A percentile compares a stretch with the other conserved stretches of the same genome.
These are phyloP conservation scores for Takifugu ocellatus DNA, from an alignment of 2,797 vertebrate genomes.

Conservation along the genomic window DNA sequence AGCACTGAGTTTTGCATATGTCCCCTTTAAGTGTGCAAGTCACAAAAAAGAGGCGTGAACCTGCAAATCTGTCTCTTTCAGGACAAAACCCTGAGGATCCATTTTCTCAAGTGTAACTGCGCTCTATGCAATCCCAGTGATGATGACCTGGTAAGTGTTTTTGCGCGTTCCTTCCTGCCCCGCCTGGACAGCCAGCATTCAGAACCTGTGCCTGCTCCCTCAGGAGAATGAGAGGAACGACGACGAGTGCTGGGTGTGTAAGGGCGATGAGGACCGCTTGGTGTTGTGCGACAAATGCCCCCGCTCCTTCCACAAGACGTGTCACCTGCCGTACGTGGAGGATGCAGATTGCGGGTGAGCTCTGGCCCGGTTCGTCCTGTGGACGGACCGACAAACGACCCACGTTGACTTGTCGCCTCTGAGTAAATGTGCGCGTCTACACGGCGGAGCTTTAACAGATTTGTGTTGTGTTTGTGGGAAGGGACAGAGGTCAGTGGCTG, in stretches of 20 bases:
- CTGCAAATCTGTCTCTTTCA: slow-evolving; percentile 35
- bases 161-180: not conserved
- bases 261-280: slow-evolving; percentile 9
- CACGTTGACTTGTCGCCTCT: no score
- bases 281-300: slow-evolving; percentile 69
- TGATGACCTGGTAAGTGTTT: slow-evolving; percentile 41
- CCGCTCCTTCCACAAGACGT: slow-evolving; percentile 67
- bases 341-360: slow-evolving; percentile 38
- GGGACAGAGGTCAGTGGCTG: slow-evolving; percentile 43
- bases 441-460: not conserved
- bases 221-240: slow-evolving; percentile 67
- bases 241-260: slow-evolving; percentile 67
- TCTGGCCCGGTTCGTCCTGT: not conserved
- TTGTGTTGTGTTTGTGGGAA: slow-evolving; percentile 34
- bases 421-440: no score
- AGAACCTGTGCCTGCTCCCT: not conserved
- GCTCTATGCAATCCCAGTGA: slow-evolving; percentile 6
- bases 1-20: no score
- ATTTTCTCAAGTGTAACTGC: slow-evolving; percentile 51
- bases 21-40: no score
- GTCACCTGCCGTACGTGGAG: slow-evolving; percentile 64
- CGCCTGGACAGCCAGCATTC: not conserved
- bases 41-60: no score
- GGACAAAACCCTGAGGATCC: slow-evolving; percentile 20
- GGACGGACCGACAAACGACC: no score